Percentiles rank a stretch among this genome's conserved stretches.
phyloP scores from a whole-genome alignment of 1,140 invertebrate species.

The Bombyx mandarina region DNA sequence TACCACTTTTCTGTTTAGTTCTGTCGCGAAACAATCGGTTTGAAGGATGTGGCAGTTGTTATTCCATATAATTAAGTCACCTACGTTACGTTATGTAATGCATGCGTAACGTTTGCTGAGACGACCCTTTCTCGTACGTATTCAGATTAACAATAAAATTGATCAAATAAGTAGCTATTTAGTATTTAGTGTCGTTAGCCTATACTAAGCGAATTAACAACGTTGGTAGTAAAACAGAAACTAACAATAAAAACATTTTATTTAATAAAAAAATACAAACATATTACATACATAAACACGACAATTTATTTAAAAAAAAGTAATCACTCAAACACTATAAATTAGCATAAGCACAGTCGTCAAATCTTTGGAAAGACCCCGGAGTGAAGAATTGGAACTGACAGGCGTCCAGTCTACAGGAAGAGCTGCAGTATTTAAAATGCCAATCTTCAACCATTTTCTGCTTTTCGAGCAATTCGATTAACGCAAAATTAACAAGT shows the following conservation, averaged over 20 bases:
- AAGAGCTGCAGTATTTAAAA: slow-evolving; percentile 32
- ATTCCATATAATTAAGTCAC: no score
- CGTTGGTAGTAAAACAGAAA: background rate
- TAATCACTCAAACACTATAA: slow-evolving; percentile 20
- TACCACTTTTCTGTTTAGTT: no score
- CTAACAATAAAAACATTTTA: background rate
- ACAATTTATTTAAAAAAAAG: slow-evolving; percentile 5
- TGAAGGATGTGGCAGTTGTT: no score
- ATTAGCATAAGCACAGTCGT: slow-evolving; percentile 45
- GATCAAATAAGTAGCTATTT: background rate
- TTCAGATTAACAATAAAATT: background rate
- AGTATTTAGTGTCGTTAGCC: background rate
- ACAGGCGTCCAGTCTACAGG: slow-evolving; percentile 27
- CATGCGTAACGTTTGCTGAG: no score
- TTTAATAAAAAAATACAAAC: slow-evolving; percentile 2
- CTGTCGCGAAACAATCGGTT: no score
- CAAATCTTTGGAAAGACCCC: slow-evolving; percentile 24
- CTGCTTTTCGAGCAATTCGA: slow-evolving; percentile 23
- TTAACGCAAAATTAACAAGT: slow-evolving; percentile 29
- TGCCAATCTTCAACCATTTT: slow-evolving; percentile 40
- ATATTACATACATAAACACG: slow-evolving; percentile 5
- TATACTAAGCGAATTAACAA: background rate
- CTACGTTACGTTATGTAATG: no score
- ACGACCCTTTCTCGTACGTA: no score
- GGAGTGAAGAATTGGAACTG: slow-evolving; percentile 35